These are phyloP conservation scores for Noctuana brunneofusca DNA, from an alignment of 2,888 invertebrate species.

Conservation along the genomic window DNA sequence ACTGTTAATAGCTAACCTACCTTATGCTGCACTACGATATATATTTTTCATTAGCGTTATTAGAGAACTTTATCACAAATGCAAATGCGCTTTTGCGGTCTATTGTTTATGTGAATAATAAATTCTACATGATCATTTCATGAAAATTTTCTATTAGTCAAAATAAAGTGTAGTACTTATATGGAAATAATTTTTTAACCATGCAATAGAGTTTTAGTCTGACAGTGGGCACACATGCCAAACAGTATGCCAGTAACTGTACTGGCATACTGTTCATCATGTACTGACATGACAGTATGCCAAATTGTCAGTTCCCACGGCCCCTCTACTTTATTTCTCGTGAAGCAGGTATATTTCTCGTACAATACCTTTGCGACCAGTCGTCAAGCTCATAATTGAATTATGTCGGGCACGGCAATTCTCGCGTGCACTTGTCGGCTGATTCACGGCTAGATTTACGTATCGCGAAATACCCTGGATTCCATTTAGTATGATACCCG, in stretches of 20 bases:
- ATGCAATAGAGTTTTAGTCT: too few species aligned
- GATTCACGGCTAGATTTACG: slow-evolving; percentile 63
- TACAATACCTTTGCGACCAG: slow-evolving; percentile 50
- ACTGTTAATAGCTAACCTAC: slow-evolving; percentile 14
- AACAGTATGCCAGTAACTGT: too few species aligned
- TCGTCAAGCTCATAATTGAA: slow-evolving; percentile 72
- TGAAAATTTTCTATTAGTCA: too few species aligned
- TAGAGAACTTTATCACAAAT: slow-evolving; percentile 12
- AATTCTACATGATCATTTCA: too few species aligned
- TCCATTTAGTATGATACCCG: slow-evolving; percentile 56
- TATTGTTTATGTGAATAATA: not conserved
- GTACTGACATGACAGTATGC: too few species aligned
- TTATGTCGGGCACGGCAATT: slow-evolving; percentile 72
- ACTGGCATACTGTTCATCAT: too few species aligned
- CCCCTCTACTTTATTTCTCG: slow-evolving; percentile 38
- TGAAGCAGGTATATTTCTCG: slow-evolving; percentile 38
- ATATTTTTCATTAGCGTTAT: slow-evolving; percentile 22
- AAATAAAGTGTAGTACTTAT: not conserved
- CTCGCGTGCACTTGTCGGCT: slow-evolving; percentile 67
- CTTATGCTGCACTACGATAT: not conserved
- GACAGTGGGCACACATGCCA: too few species aligned
- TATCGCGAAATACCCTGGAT: slow-evolving; percentile 63
- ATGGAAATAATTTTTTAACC: not conserved
- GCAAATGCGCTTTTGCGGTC: not conserved
- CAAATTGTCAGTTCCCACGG: slow-evolving; percentile 36